These are phyloP conservation scores for Antechinus flavipes DNA, from an alignment of 2,113 vertebrate genomes.

Conservation along the genomic window DNA sequence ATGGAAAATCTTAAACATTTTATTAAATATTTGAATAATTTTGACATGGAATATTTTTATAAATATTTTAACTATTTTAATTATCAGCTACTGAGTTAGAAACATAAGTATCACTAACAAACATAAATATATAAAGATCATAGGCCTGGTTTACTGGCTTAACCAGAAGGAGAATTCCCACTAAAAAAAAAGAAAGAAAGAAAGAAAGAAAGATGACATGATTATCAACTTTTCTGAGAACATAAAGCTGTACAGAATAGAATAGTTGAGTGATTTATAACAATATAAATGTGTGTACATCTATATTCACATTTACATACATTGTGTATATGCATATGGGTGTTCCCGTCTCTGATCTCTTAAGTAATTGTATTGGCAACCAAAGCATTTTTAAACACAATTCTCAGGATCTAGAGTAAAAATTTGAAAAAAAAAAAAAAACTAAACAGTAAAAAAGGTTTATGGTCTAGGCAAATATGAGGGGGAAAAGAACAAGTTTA, in stretches of 20 bases:
- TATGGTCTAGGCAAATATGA: not conserved
- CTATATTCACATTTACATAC: not conserved
- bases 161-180: not conserved
- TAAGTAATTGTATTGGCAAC: too few relatives aligned
- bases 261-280: not conserved
- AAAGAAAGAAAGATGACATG: not conserved
- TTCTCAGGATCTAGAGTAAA: not conserved
- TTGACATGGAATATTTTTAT: too few relatives aligned
- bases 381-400: not conserved
- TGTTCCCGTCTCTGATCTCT: not conserved
- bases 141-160: not conserved
- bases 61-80: not conserved
- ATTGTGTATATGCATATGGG: not conserved
- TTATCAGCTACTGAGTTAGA: not conserved
- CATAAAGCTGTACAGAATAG: not conserved
- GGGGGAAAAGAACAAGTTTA: not conserved
- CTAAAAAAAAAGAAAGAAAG: not conserved
- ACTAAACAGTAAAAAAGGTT: not conserved
- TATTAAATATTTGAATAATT: too few relatives aligned
- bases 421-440: not conserved
- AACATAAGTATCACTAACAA: too few relatives aligned
- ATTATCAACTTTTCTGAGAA: not conserved
- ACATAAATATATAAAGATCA: too few relatives aligned
- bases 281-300: not conserved
- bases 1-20: not conserved